These are phyloP conservation scores for Pygocentrus nattereri DNA, from an alignment of 2,797 vertebrate species.

Conservation along the genomic window DNA sequence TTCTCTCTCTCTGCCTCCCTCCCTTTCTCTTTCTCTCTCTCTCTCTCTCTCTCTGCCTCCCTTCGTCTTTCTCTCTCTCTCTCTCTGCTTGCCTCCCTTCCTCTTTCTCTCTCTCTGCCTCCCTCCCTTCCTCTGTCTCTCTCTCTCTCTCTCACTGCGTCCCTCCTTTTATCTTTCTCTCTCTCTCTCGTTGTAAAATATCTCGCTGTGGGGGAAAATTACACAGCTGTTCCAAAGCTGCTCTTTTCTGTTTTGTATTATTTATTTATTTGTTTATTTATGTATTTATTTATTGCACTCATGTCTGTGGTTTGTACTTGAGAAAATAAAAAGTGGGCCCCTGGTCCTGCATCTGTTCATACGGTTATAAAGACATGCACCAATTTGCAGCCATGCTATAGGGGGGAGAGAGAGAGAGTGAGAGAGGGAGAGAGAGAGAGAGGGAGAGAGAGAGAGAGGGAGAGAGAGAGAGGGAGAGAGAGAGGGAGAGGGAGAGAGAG, in stretches of 20 bases:
- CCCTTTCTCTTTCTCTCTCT: background rate
- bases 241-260: too few relatives aligned
- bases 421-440: slow-evolving; percentile 19
- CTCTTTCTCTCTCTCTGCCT: background rate
- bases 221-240: slow-evolving; percentile 27
- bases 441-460: slow-evolving; percentile 13
- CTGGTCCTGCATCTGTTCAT: slow-evolving; percentile 26
- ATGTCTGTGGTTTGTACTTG: background rate
- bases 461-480: slow-evolving; percentile 4
- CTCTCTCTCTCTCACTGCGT: background rate
- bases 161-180: background rate
- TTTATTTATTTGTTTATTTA: too few relatives aligned
- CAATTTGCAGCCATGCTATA: slow-evolving; percentile 15
- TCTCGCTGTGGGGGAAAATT: slow-evolving; percentile 24
- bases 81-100: background rate
- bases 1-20: too few relatives aligned
- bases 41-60: background rate
- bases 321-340: background rate
- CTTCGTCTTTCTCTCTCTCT: background rate
- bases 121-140: background rate
- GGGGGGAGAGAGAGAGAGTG: too few relatives aligned
- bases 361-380: background rate
- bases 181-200: background rate
- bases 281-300: background rate
- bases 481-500: slow-evolving; percentile 12